Base-by-base conservation (phyloP, 2,113 vertebrate species). In the Irena cyanogastra region DNA sequence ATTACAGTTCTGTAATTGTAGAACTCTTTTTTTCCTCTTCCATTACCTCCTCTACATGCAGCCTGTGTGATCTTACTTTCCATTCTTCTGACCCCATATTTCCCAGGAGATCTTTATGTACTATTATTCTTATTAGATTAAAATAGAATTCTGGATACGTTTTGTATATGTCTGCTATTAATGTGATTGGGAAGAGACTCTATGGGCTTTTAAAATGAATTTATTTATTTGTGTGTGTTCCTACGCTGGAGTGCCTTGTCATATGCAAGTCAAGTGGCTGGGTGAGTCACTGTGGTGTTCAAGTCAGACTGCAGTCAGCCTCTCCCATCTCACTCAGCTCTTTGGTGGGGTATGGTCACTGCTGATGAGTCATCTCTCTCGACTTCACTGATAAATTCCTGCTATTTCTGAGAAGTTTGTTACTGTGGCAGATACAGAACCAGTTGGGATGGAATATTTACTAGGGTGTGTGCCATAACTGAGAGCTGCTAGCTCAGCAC, bases 281-380 rank as follows among this genome's bases (percentile, higher is more conserved):
- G 28, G 50, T 96, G 91, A 97, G 72, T 96, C 96, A 94, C 45
- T 77, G 63, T 45, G 44, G 19, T 65, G 79, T 47, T 83, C 4
- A 15, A 41, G 41, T 71, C 69, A 52, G 72, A 18, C 47, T 77
- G 17, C 31, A 53, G 59, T 83, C 61, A 50, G 26, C 66, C 10
- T 57, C 31, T 45, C 21, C 22, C 41, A 9, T 81, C 4, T 86
- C 78, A 61, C 53, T 79, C 57, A 94, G 0, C 16, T 64, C 68
- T 66, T 90, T 35, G 47, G 49, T 75, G 68, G 11, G 84, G 17
- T 10, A 2, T 75, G 61, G 84, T 89, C 78, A 76, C 30, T 81
- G 50, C 59, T 70, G 52, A 45, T 64, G 59, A 87, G 31, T 90
- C 35, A 66, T 77, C 61, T 77, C 41, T 66, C 83, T 56, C 59